Conservation (phyloP, 92 coral and sea anemone genomes). For the Paramuricea clavata region DNA sequence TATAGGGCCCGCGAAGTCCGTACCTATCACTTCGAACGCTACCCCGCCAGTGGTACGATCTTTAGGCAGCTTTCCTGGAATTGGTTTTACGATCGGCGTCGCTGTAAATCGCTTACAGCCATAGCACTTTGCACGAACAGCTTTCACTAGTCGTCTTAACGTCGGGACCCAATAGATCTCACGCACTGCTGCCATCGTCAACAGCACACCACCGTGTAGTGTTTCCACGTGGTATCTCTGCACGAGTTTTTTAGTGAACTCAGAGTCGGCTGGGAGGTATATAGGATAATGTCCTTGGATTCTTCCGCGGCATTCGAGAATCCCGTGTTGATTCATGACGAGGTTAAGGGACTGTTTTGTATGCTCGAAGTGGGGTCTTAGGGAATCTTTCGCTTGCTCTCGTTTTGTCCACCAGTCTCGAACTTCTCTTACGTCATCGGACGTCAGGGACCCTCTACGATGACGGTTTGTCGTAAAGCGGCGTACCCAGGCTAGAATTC, state of each 20-base stretch:
- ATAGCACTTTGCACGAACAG: constrained; percentile 65
- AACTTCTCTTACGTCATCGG: constrained; percentile 53
- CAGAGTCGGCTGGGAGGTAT: constrained; percentile 52
- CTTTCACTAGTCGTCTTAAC: constrained; percentile 67
- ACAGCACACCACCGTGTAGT: constrained; percentile 68
- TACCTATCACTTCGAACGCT: constrained; percentile 26
- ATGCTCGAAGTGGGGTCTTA: constrained; percentile 47
- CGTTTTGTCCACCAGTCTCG: constrained; percentile 60
- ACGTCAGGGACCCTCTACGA: constrained; percentile 56
- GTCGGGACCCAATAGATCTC: constrained; percentile 73
- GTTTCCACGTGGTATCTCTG: constrained; percentile 66
- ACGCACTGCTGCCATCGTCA: constrained; percentile 74
- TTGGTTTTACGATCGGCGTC: constrained; percentile 58
- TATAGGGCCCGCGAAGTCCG: constrained; percentile 22
- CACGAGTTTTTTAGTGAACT: constrained; percentile 65
- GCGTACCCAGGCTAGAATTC: constrained; percentile 66
- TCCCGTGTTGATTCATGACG: constrained; percentile 39
- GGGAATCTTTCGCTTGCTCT: constrained; percentile 47
- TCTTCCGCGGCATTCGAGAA: constrained; percentile 68
- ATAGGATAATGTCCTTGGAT: constrained; percentile 60
- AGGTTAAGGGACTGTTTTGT: constrained; percentile 67
- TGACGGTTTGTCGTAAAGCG: constrained; percentile 63
- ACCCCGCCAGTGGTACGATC: constrained; percentile 50
- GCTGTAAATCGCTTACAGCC: constrained; percentile 70
- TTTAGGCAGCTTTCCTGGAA: constrained; percentile 66